These are phyloP conservation scores for Semaprochilodus insignis DNA, from an alignment of 2,797 vertebrate genomes.

Conservation along the genomic window DNA sequence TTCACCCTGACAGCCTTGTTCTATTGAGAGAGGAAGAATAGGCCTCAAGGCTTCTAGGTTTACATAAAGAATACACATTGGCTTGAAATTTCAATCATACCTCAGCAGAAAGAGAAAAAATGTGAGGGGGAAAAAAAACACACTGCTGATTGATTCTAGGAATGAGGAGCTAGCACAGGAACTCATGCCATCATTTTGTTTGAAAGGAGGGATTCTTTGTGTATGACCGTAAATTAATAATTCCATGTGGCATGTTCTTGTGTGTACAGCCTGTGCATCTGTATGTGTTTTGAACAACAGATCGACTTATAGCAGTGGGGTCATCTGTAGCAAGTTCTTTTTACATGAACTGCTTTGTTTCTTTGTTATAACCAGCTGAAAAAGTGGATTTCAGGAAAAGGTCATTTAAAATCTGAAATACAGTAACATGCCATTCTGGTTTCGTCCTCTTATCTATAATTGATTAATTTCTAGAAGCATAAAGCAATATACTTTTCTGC, in stretches of 20 bases:
- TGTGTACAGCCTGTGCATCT: neutral
- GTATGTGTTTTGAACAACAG: neutral
- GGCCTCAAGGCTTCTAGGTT: slow-evolving; percentile 21
- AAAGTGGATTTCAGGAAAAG: neutral
- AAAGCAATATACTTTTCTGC: slow-evolving; percentile 1
- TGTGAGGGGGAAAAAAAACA: neutral
- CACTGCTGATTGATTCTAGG: neutral
- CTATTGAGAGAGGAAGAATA: slow-evolving; percentile 15
- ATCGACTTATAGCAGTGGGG: neutral
- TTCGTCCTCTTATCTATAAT: slow-evolving; percentile 24
- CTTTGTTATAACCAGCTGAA: neutral
- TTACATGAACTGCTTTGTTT: neutral
- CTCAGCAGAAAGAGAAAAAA: neutral
- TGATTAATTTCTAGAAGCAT: slow-evolving; percentile 15
- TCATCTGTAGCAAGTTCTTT: neutral
- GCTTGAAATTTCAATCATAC: slow-evolving; percentile 24
- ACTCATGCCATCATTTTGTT: neutral
- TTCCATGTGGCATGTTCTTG: neutral
- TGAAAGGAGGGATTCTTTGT: neutral
- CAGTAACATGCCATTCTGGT: slow-evolving; percentile 1
- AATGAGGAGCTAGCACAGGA: neutral
- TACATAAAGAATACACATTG: slow-evolving; percentile 14
- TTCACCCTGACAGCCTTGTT: slow-evolving; percentile 31
- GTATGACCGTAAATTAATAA: neutral
- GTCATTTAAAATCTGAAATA: neutral